Percentiles rank a stretch among this genome's conserved stretches.
phyloP scores from a whole-genome alignment of 2,113 vertebrate genomes.

The Corvus cornix region DNA sequence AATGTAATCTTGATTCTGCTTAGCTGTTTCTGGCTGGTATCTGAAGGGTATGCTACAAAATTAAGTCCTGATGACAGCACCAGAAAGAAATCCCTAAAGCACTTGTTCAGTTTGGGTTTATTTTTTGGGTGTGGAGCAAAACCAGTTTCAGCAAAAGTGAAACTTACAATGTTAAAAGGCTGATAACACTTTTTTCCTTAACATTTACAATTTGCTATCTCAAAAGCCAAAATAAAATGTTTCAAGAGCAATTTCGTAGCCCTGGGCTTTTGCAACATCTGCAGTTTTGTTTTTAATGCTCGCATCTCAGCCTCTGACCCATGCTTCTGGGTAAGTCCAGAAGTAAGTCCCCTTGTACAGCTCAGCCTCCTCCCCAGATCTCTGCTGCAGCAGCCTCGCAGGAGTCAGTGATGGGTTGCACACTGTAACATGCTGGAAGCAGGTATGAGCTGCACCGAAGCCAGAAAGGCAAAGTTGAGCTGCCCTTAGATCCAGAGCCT shows the following conservation, averaged over 20 bases:
- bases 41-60: background rate
- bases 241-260: background rate
- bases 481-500: background rate
- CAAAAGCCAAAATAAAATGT: rapidly evolving
- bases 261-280: background rate
- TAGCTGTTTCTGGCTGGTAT: background rate
- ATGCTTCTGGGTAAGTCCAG: background rate
- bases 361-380: background rate
- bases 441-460: background rate
- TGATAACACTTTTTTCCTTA: background rate
- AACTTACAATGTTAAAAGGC: background rate
- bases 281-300: background rate
- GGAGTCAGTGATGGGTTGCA: rapidly evolving
- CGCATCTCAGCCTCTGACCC: rapidly evolving
- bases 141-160: background rate
- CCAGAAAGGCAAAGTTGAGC: background rate
- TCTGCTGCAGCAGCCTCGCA: rapidly evolving
- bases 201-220: background rate
- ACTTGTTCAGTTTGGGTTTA: background rate
- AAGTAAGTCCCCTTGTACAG: background rate
- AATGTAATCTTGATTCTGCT: background rate
- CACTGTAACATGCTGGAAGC: rapidly evolving
- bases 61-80: background rate
- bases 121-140: background rate
- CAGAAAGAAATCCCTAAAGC: background rate